These are phyloP conservation scores for Platygyra sinensis DNA, from an alignment of 64 coral and sea anemone species.

Conservation along the genomic window DNA sequence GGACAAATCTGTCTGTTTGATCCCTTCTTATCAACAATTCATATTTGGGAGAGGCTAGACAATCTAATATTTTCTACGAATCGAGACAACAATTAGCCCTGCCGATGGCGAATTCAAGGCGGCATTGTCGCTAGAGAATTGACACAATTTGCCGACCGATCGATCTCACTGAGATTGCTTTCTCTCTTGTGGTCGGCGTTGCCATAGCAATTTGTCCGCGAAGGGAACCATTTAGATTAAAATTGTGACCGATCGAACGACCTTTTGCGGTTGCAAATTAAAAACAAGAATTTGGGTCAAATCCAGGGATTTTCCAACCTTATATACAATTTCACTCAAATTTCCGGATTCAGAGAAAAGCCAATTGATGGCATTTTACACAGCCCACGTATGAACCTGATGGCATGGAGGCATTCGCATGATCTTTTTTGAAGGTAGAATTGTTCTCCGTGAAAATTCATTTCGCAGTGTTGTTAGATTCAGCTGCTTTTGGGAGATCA, in stretches of 20 bases:
- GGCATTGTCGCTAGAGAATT: neutral
- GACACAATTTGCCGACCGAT: neutral
- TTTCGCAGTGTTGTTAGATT: neutral
- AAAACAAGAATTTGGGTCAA: neutral
- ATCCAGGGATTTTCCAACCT: neutral
- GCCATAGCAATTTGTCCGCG: neutral
- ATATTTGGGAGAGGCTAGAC: constrained; percentile 2
- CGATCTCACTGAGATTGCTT: neutral
- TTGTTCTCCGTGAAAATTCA: neutral
- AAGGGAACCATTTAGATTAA: neutral
- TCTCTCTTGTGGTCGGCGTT: neutral
- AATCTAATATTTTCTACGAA: neutral
- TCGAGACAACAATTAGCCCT: neutral
- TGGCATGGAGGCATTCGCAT: neutral
- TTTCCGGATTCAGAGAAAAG: constrained; percentile 5
- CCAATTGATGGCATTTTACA: neutral
- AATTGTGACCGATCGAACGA: neutral
- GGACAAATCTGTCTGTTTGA: neutral
- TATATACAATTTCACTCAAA: neutral
- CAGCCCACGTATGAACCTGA: neutral
- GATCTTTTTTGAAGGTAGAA: neutral
- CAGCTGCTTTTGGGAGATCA: neutral
- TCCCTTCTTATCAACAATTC: neutral
- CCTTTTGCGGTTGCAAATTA: constrained; percentile 13
- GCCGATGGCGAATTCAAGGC: neutral